phyloP scores from a whole-genome alignment of 2,888 invertebrate genomes.

The Mystacides longicornis region DNA sequence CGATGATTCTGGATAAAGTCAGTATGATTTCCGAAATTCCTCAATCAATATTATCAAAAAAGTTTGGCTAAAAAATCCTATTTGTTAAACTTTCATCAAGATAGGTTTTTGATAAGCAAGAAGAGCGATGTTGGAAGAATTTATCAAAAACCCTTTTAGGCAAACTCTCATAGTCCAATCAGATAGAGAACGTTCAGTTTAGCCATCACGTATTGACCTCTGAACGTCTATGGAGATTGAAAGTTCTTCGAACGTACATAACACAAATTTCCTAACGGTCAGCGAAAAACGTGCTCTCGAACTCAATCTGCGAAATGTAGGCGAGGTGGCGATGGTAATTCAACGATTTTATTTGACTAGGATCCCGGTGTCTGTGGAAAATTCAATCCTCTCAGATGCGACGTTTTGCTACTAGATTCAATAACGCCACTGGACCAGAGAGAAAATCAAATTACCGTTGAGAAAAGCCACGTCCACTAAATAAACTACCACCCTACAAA shows the following conservation, averaged over 20 bases:
- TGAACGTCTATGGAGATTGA: constrained; percentile 1
- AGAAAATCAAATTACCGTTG: not conserved
- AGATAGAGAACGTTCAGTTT: too few relatives aligned
- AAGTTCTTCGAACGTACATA: not conserved
- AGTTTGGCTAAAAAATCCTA: too few relatives aligned
- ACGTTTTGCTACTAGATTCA: not conserved
- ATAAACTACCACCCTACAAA: too few relatives aligned
- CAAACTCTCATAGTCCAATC: too few relatives aligned
- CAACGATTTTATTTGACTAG: not conserved
- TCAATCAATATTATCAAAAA: too few relatives aligned
- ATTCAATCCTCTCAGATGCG: not conserved
- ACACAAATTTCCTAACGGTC: not conserved
- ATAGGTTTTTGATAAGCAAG: too few relatives aligned
- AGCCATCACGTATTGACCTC: constrained; percentile 1
- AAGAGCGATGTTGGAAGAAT: too few relatives aligned
- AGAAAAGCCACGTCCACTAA: not conserved
- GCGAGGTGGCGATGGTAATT: not conserved
- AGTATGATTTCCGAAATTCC: too few relatives aligned
- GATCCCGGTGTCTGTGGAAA: not conserved
- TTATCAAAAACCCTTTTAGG: too few relatives aligned
- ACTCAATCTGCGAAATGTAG: not conserved
- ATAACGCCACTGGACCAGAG: not conserved
- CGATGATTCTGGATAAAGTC: too few relatives aligned
- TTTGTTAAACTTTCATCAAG: too few relatives aligned
- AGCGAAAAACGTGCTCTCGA: not conserved